Evolutionary conservation across 2,888 invertebrate species (phyloP), one percentile per base, ranked within the genome.

Genomic region (Drosophila gaucha): DNA sequence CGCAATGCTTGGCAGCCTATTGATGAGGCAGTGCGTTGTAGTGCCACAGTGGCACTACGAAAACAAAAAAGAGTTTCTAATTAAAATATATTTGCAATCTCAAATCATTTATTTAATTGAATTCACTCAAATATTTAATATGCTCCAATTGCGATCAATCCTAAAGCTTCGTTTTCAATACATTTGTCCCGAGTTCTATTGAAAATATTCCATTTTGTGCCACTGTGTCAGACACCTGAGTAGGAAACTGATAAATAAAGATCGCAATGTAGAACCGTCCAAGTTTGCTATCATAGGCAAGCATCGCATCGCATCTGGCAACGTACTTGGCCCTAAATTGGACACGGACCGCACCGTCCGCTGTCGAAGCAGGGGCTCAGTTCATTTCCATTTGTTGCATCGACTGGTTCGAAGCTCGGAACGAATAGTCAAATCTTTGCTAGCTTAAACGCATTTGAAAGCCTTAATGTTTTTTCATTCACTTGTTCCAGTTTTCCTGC

Each of bases 271-370:
- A 65, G 75, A 84, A 56, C 63, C 85, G 77, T 68, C 80, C 75
- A 54, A 57, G 33, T 55, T 65, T 54, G 52, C 60, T 83, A 83
- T 83, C 82, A 86, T 78, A 51, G 54, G 46, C 67, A 71, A 80
- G 71, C 73, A 83, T 86, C 86, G 62, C 78, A 65, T 39, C 52
- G 62, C 78, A 74, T 35, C 54, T 59, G 58, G 52, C 68, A 80
- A 76, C 80, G 88, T 87, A 78, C 88, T 88, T 89, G 88, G 85
- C 88, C 88, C 88, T 89, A 89, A 89, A 88, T 80, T 73, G 65
- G 68, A 68, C 60, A 57, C 57, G 54, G 54, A 10, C 49, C 57
- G 54, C 51, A 10, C 49, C 35, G 54, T 44, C 22, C 52, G 63
- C 46, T 50, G 51, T 55, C 71, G 78, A 71, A 58, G 73, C 78